A percentile compares a stretch with the other conserved stretches of the same genome.
phyloP scores from a whole-genome alignment of 2,888 invertebrate species.

The Nezara viridula region DNA sequence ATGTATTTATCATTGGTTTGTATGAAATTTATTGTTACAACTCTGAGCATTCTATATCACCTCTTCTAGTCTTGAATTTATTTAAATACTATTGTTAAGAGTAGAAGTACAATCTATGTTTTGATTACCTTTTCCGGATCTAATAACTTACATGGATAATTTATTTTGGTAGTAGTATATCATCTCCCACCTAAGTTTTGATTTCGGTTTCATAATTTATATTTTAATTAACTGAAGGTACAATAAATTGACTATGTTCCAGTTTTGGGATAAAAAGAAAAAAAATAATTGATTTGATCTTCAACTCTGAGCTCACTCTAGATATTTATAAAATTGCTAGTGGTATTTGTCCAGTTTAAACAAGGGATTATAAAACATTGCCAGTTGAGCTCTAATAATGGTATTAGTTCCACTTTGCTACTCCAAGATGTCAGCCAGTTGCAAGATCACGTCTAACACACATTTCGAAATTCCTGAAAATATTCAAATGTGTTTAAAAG shows the following conservation, averaged over 20 bases:
- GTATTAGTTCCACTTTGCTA: too few relatives aligned
- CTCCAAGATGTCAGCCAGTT: too few relatives aligned
- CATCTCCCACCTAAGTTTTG: not conserved
- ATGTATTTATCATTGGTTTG: too few relatives aligned
- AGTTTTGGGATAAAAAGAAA: too few relatives aligned
- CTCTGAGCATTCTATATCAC: not conserved
- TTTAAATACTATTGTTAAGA: not conserved
- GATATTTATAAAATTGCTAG: not conserved
- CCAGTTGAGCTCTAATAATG: not conserved
- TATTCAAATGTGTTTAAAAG: too few relatives aligned
- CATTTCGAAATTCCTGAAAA: too few relatives aligned
- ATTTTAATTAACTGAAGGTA: not conserved
- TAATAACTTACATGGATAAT: not conserved
- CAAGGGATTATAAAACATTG: not conserved
- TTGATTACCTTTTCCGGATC: not conserved
- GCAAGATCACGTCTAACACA: too few relatives aligned
- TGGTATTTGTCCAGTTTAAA: not conserved
- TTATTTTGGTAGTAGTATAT: not conserved
- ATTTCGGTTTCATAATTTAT: not conserved
- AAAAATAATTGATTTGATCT: too few relatives aligned
- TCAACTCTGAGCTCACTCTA: not conserved
- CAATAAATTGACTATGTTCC: too few relatives aligned
- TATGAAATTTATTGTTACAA: not conserved
- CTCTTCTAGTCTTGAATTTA: not conserved
- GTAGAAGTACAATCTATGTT: too few relatives aligned